phyloP scores from a whole-genome alignment of 2,888 invertebrate species.

The Peribatodes rhomboidaria region DNA sequence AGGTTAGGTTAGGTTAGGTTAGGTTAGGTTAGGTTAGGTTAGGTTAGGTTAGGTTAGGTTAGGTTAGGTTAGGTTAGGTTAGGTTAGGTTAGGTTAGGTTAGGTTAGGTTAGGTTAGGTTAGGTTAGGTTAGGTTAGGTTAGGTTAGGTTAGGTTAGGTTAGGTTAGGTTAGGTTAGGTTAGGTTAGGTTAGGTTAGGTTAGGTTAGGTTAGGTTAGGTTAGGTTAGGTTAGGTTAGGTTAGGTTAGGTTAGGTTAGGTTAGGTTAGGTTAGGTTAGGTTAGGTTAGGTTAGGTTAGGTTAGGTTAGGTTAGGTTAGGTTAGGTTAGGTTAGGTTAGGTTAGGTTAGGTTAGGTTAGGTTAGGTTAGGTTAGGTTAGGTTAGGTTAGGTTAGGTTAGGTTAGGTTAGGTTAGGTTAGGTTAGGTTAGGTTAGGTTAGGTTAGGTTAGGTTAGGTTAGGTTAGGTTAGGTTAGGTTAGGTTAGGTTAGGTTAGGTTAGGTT shows the following conservation, averaged over 20 bases:
- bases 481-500: slow-evolving; percentile 1
- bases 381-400: slow-evolving; percentile 1
- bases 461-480: slow-evolving; percentile 1
- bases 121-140: slow-evolving; percentile 1
- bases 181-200: slow-evolving; percentile 1
- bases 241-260: slow-evolving; percentile 1
- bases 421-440: slow-evolving; percentile 1
- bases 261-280: slow-evolving; percentile 1
- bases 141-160: slow-evolving; percentile 1
- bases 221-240: slow-evolving; percentile 1
- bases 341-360: slow-evolving; percentile 1
- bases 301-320: slow-evolving; percentile 1
- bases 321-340: slow-evolving; percentile 1
- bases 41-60: slow-evolving; percentile 1
- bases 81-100: slow-evolving; percentile 1
- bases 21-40: slow-evolving; percentile 1
- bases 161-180: slow-evolving; percentile 1
- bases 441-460: slow-evolving; percentile 1
- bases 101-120: slow-evolving; percentile 1
- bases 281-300: slow-evolving; percentile 1
- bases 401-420: slow-evolving; percentile 1
- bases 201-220: slow-evolving; percentile 1
- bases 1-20: slow-evolving; percentile 1
- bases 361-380: slow-evolving; percentile 1
- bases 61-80: slow-evolving; percentile 1